Evolutionary conservation across 2,797 vertebrate genomes (phyloP).

Genomic region (Brotula barbata): DNA sequence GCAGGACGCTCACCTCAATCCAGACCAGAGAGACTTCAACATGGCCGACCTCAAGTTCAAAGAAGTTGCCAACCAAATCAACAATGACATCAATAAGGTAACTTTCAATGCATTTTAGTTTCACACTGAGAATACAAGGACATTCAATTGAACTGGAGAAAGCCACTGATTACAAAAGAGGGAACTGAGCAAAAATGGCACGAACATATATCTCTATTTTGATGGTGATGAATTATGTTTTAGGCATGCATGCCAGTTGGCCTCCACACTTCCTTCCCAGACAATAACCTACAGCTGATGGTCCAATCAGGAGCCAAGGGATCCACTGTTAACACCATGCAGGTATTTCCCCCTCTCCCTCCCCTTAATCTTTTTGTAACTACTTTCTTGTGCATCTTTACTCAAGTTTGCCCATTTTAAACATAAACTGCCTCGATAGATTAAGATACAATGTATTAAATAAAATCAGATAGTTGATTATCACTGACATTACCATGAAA

Average conservation of each 20-base stretch:
- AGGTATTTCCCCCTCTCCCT: slow-evolving; percentile 78
- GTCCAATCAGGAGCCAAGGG: slow-evolving; percentile 98
- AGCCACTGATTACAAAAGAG: too few relatives aligned
- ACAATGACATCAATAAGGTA: slow-evolving; percentile 96
- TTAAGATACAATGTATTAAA: too few relatives aligned
- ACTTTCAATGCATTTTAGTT: too few relatives aligned
- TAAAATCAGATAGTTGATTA: too few relatives aligned
- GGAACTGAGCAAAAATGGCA: too few relatives aligned
- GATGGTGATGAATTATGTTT: neutral
- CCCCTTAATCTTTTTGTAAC: neutral
- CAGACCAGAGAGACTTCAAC: slow-evolving; percentile 93
- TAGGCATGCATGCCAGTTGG: slow-evolving; percentile 96
- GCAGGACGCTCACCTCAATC: slow-evolving; percentile 93
- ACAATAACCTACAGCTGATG: slow-evolving; percentile 98
- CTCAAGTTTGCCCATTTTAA: too few relatives aligned
- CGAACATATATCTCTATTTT: too few relatives aligned
- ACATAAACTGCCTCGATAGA: too few relatives aligned
- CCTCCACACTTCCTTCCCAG: slow-evolving; percentile 91
- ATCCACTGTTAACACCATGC: slow-evolving; percentile 98
- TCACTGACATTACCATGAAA: neutral
- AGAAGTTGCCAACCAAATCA: slow-evolving; percentile 91
- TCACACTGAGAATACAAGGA: too few relatives aligned
- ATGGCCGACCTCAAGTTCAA: slow-evolving; percentile 97
- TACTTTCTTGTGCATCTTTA: too few relatives aligned
- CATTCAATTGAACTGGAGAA: too few relatives aligned